Conservation (phyloP, 2,113 vertebrate genomes). For the Alligator sinensis region DNA sequence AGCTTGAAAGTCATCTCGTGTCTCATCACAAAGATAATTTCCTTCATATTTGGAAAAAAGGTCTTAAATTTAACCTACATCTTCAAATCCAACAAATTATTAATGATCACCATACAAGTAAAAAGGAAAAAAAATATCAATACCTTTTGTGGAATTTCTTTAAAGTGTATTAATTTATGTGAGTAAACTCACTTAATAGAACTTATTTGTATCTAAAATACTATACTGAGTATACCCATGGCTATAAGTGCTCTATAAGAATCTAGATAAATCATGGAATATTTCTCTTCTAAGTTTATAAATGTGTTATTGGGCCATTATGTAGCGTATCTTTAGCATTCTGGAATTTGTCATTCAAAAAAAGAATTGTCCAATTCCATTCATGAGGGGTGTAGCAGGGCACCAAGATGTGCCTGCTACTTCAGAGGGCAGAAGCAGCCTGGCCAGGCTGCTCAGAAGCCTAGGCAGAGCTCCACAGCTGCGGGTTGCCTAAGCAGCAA, state of each 20-base stretch:
- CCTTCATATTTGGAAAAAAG: not conserved
- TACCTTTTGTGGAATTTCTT: not conserved
- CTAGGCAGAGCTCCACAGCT: rapidly evolving
- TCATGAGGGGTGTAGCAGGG: not conserved
- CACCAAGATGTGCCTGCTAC: too few relatives aligned
- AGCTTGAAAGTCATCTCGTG: not conserved
- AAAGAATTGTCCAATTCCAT: not conserved
- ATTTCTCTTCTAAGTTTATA: not conserved
- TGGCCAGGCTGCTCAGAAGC: not conserved
- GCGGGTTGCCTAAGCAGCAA: too few relatives aligned
- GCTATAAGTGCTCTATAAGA: too few relatives aligned
- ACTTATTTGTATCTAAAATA: not conserved
- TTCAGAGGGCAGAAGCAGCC: not conserved
- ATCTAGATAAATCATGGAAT: not conserved
- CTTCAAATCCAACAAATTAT: not conserved
- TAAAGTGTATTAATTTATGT: not conserved
- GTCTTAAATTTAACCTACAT: not conserved
- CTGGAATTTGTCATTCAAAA: not conserved
- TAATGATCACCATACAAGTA: not conserved
- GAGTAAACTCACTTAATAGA: not conserved
- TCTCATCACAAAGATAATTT: not conserved
- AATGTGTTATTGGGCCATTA: not conserved
- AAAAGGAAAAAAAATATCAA: not conserved
- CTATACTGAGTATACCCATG: not conserved
- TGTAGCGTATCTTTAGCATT: not conserved